These are phyloP conservation scores for Brachynemurus nebulosus DNA, from an alignment of 2,888 invertebrate species.

Conservation along the genomic window DNA sequence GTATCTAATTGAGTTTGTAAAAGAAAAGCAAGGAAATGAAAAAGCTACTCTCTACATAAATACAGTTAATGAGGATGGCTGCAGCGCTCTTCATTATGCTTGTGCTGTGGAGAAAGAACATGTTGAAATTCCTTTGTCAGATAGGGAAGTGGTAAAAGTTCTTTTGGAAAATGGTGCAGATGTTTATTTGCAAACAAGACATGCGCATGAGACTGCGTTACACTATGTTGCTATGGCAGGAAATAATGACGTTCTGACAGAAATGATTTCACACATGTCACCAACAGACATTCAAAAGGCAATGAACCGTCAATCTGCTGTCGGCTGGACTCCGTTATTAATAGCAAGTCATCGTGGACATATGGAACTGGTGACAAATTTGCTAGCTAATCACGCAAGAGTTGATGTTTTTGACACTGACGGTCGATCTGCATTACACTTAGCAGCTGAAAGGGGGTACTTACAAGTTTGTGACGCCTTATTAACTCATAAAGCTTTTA, in stretches of 20 bases:
- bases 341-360: slow-evolving; percentile 95
- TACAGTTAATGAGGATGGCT: slow-evolving; percentile 76
- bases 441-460: slow-evolving; percentile 90
- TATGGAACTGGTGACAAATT: slow-evolving; percentile 78
- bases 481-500: slow-evolving; percentile 92
- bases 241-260: slow-evolving; percentile 86
- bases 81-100: slow-evolving; percentile 84
- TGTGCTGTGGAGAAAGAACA: slow-evolving; percentile 78
- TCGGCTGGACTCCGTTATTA: slow-evolving; percentile 93
- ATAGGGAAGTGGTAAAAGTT: slow-evolving; percentile 78
- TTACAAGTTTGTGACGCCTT: slow-evolving; percentile 79
- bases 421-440: slow-evolving; percentile 85
- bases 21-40: slow-evolving; percentile 57
- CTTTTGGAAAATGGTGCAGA: slow-evolving; percentile 87
- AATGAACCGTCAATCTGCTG: slow-evolving; percentile 83
- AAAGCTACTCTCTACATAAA: slow-evolving; percentile 78
- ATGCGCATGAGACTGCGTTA: slow-evolving; percentile 84
- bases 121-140: slow-evolving; percentile 54
- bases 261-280: slow-evolving; percentile 86
- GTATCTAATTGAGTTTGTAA: slow-evolving; percentile 73
- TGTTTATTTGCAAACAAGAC: slow-evolving; percentile 68
- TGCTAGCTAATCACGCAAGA: slow-evolving; percentile 87
- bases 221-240: slow-evolving; percentile 92
- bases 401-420: slow-evolving; percentile 98
- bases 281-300: slow-evolving; percentile 85